phyloP scores from a whole-genome alignment of 1,140 invertebrate genomes.

The Trachymyrmex cornetzi region DNA sequence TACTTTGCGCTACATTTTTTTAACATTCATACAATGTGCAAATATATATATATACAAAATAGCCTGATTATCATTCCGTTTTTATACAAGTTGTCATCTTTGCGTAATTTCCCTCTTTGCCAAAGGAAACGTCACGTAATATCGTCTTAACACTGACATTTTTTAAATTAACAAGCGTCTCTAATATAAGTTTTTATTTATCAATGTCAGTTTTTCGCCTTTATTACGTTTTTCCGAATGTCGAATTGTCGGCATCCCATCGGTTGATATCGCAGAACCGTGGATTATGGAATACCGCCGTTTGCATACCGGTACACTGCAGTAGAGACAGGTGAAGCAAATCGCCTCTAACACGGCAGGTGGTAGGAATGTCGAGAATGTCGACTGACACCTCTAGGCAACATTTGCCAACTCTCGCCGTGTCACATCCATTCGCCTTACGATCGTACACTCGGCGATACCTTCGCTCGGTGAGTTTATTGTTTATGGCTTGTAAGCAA shows the following conservation, averaged over 20 bases:
- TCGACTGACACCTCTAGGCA: slow-evolving; percentile 69
- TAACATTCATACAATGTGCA: not conserved
- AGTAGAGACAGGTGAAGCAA: slow-evolving; percentile 72
- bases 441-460: slow-evolving; percentile 50
- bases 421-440: slow-evolving; percentile 73
- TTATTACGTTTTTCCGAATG: slow-evolving; percentile 40
- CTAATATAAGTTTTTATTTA: not conserved
- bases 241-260: not conserved
- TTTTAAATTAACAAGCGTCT: not conserved
- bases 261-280: slow-evolving; percentile 36
- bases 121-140: not conserved
- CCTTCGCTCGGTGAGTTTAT: slow-evolving; percentile 45
- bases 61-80: not conserved
- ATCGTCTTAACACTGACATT: not conserved
- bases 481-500: slow-evolving; percentile 54
- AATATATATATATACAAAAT: not conserved
- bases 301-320: slow-evolving; percentile 66
- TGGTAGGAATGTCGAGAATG: slow-evolving; percentile 70
- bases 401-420: slow-evolving; percentile 67
- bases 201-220: not conserved
- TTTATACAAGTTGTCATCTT: not conserved
- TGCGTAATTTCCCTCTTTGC: not conserved
- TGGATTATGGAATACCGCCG: slow-evolving; percentile 54
- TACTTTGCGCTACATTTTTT: not conserved
- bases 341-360: slow-evolving; percentile 65